Conservation (phyloP, 2,113 vertebrate species). For the Oncorhynchus kisutch region DNA sequence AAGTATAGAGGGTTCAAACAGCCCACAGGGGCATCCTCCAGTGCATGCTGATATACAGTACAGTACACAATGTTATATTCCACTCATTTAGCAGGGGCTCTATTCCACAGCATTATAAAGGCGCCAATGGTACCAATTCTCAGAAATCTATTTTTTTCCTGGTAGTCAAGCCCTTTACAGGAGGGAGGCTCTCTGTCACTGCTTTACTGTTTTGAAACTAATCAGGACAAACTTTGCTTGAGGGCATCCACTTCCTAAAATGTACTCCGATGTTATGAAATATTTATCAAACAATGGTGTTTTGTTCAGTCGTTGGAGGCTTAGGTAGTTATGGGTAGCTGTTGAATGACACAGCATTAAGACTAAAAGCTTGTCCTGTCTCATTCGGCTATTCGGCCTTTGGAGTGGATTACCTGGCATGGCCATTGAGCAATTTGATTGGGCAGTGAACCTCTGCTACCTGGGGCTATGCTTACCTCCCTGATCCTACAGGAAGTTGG, state of each 20-base stretch:
- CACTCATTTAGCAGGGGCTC: not conserved
- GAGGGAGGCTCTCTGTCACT: not conserved
- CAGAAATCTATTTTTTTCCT: not conserved
- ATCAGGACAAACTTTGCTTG: constrained; percentile 41
- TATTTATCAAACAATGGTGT: not conserved
- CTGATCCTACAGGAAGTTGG: constrained; percentile 26
- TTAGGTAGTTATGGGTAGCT: not conserved
- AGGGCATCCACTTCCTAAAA: constrained; percentile 13
- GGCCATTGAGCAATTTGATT: constrained; percentile 3
- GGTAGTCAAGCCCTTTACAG: not conserved
- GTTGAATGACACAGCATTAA: constrained; percentile 4
- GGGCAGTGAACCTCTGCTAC: not conserved
- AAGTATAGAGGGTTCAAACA: constrained; percentile 6
- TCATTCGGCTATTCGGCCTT: constrained; percentile 10
- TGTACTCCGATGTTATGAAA: constrained; percentile 40
- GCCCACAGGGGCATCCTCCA: not conserved
- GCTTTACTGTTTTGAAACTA: constrained; percentile 36
- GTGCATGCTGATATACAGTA: not conserved
- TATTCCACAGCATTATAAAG: not conserved
- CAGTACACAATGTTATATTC: not conserved
- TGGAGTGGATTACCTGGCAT: constrained; percentile 31
- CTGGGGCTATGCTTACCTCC: constrained; percentile 22
- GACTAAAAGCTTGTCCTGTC: constrained; percentile 1
- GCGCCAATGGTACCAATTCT: too few relatives aligned
- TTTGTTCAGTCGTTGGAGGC: not conserved